Evolutionary conservation across 2,113 vertebrate genomes (phyloP).

Genomic region (Arvicanthis niloticus): DNA sequence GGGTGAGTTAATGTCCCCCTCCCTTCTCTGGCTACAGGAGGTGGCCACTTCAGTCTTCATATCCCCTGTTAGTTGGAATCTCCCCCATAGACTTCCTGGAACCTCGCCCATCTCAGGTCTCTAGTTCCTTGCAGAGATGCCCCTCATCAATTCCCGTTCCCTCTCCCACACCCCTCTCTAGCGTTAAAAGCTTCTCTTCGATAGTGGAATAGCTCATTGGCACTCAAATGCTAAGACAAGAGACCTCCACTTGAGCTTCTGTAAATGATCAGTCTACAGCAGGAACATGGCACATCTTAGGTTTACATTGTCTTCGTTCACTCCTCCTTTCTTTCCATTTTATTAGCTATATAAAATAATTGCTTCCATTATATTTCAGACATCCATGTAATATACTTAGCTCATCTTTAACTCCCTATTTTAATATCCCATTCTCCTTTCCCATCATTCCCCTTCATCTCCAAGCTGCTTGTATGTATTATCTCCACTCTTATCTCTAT

Average conservation of each 20-base stretch:
- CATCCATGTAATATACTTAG: background rate
- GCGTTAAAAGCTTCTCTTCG: background rate
- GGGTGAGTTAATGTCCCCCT: too few species aligned
- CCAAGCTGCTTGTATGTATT: background rate
- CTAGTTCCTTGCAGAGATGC: too few species aligned
- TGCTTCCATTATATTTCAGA: background rate
- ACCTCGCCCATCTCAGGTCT: too few species aligned
- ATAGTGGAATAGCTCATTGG: background rate
- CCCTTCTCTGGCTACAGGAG: too few species aligned
- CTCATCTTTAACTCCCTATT: background rate
- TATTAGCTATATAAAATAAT: background rate
- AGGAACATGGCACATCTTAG: background rate
- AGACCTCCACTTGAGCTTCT: too few species aligned
- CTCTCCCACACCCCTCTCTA: background rate
- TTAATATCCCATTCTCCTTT: background rate
- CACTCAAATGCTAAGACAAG: background rate
- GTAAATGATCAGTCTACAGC: background rate
- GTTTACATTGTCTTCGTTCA: background rate
- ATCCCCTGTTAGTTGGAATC: too few species aligned
- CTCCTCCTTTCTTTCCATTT: background rate
- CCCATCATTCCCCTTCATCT: background rate
- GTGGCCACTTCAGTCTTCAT: too few species aligned
- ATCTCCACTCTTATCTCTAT: too few species aligned
- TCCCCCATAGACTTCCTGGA: too few species aligned
- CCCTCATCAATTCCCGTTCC: too few species aligned